These are phyloP conservation scores for Zeugodacus cucurbitae DNA, from an alignment of 1,140 invertebrate species.

Conservation along the genomic window DNA sequence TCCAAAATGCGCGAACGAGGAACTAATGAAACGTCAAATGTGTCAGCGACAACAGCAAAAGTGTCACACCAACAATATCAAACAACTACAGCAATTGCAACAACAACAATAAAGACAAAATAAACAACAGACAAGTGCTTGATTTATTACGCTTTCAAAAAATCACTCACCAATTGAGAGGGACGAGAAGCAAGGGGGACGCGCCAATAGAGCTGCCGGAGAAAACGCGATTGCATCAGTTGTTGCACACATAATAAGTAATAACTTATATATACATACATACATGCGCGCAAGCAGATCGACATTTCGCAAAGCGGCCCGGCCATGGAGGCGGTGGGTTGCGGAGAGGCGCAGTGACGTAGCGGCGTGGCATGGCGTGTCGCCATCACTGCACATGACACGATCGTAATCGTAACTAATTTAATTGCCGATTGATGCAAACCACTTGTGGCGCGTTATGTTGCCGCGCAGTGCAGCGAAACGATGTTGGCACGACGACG, in stretches of 20 bases:
- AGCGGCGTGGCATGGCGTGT: conserved; percentile 4
- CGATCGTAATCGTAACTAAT: conserved; percentile 47
- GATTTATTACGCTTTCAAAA: conserved; percentile 47
- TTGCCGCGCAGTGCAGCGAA: neutral
- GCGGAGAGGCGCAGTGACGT: neutral
- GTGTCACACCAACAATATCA: conserved; percentile 29
- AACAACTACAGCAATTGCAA: neutral
- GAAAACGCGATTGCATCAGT: conserved; percentile 9
- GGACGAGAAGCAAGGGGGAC: neutral
- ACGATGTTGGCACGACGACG: neutral
- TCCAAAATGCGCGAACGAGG: neutral
- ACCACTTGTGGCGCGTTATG: conserved; percentile 28
- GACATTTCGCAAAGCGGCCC: neutral
- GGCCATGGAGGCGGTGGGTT: neutral
- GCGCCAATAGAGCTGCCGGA: neutral
- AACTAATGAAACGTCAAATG: conserved; percentile 18
- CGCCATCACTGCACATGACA: conserved; percentile 39
- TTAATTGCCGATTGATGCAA: conserved; percentile 47
- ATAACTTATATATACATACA: neutral
- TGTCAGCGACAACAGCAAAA: conserved; percentile 5
- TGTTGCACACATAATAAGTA: conserved; percentile 24
- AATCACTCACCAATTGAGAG: conserved; percentile 18
- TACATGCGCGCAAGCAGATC: neutral
- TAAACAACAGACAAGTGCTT: conserved; percentile 39
- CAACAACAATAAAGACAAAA: neutral